A percentile compares a stretch with the other conserved stretches of the same genome.
Evolutionary conservation across 2,797 vertebrate genomes (phyloP).

Genomic region (Gallinago nigripennis): DNA sequence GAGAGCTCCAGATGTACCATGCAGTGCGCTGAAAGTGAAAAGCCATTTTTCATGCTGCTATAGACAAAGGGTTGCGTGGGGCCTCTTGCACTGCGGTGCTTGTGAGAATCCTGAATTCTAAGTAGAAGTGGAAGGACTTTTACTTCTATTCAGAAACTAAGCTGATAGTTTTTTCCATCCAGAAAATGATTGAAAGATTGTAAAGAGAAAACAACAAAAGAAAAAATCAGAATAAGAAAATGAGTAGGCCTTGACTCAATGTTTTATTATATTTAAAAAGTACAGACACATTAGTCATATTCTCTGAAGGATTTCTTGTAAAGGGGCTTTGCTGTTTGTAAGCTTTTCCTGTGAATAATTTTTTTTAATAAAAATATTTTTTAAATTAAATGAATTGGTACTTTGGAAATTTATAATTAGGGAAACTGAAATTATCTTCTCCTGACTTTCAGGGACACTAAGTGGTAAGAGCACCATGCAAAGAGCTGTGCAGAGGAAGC

Average conservation of each 20-base stretch:
- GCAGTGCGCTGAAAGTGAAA: background rate
- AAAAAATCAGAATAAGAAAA: conserved; percentile 64
- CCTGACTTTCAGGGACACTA: background rate
- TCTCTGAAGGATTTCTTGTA: conserved; percentile 74
- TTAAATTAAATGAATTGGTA: background rate
- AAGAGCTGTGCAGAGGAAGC: background rate
- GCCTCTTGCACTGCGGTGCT: background rate
- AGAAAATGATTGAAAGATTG: conserved; percentile 65
- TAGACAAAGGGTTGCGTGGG: background rate
- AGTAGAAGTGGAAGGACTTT: conserved; percentile 70
- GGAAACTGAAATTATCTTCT: background rate
- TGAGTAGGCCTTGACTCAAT: conserved; percentile 71
- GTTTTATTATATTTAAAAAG: conserved; percentile 67
- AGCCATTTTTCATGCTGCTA: background rate
- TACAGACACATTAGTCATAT: conserved; percentile 70
- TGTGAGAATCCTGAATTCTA: conserved; percentile 51
- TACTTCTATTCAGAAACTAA: conserved; percentile 47
- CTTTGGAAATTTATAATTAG: background rate
- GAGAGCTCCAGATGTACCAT: background rate
- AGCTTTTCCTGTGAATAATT: conserved; percentile 6
- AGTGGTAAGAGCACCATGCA: fast-evolving
- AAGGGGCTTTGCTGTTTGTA: conserved; percentile 54
- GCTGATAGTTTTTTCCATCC: conserved; percentile 66
- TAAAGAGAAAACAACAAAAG: conserved; percentile 67
- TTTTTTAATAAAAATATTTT: background rate